Base-by-base conservation (phyloP, 2,888 invertebrate species). In the Gari tellinella region DNA sequence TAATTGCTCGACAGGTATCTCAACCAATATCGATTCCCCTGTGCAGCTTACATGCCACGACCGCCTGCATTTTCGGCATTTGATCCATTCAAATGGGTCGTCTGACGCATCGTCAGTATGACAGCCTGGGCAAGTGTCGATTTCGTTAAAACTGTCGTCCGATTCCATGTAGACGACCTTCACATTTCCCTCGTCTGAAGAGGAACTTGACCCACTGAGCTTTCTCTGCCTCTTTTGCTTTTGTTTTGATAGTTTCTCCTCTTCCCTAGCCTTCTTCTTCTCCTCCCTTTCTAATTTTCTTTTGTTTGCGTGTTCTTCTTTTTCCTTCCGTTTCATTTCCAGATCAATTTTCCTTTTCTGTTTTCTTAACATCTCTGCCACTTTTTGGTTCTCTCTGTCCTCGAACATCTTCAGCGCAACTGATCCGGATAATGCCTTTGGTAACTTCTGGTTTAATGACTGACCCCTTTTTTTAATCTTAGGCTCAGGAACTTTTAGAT, bases 21-120 rank as follows among this genome's bases (percentile, higher is more conserved):
- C 52, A 10, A 52, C 17, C n/a, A 62, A 26, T 10, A 62, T 17
- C 8, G 51, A 41, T 21, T 62, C 52, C 23, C 62, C 62, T 12
- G 62, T 52, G 51, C 62, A 62, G 25, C 41, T 62, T 14, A 62
- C 62, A 37, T 51, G 62, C 43, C 52, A 62, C 2, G 19, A 15
- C 17, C 52, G 41, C 8, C 25, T 41, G 40, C 62, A 62, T 2
- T 48, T 51, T 25, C 21, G 25, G 41, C 62, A 62, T 15, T 15
- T 17, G 7, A 60, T 31, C 45, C 48, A 60, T 25, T 60, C 62
- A 17, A 40, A 51, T 19, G 25, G 26, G 23, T 41, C 52, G 4
- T 25, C 51, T 1, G 31, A 43, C 3, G 58, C 31, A 37, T 58
- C 48, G 48, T 48, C 38, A 8, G 58, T 58, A 12, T 37, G 31